phyloP scores from a whole-genome alignment of 2,797 vertebrate species.

The Danionella dracula region DNA sequence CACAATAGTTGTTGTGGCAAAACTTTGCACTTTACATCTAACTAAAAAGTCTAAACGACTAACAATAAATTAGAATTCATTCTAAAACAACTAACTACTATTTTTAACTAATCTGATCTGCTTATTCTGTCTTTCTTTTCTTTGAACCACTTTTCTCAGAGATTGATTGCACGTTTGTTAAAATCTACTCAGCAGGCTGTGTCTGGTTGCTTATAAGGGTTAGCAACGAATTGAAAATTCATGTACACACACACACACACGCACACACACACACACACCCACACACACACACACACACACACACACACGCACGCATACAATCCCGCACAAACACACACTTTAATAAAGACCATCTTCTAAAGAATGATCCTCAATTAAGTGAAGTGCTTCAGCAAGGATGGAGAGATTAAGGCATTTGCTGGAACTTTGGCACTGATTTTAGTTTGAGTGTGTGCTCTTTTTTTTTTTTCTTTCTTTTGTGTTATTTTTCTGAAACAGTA shows the following conservation, averaged over 20 bases:
- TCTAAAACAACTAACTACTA: no score
- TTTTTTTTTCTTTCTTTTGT: neutral
- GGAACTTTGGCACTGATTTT: constrained; percentile 3
- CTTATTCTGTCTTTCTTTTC: neutral
- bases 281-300: no score
- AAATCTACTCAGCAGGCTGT: constrained; percentile 21
- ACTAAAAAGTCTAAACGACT: no score
- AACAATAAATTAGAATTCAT: no score
- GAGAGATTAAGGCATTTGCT: constrained; percentile 21
- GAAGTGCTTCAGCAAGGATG: constrained; percentile 2
- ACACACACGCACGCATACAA: no score
- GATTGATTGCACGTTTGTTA: constrained; percentile 18
- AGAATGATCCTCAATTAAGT: constrained; percentile 12
- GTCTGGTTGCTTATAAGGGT: constrained; percentile 22
- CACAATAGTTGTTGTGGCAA: neutral
- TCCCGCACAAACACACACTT: neutral
- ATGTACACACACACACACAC: neutral
- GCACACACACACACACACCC: no score
- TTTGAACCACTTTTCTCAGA: constrained; percentile 5
- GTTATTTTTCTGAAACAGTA: constrained; percentile 1
- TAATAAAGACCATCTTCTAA: constrained; percentile 5
- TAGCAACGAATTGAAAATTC: constrained; percentile 11
- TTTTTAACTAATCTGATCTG: no score
- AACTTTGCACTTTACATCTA: neutral
- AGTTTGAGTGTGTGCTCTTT: neutral